Conservation (phyloP, 2,113 vertebrate species). For the Periophthalmus modestus region DNA sequence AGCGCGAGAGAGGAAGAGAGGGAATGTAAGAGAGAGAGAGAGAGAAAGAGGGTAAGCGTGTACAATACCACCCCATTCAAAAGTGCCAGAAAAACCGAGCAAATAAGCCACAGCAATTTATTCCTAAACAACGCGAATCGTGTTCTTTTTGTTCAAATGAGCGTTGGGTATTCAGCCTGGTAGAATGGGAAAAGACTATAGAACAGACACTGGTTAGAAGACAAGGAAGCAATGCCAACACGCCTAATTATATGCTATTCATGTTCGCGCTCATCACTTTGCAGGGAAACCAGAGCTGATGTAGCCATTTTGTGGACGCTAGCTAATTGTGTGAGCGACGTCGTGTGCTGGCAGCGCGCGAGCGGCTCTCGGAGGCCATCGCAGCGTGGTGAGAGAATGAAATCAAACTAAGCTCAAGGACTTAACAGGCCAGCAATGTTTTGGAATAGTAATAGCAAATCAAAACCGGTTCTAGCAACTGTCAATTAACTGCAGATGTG, state of each 20-base stretch:
- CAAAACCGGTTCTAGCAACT: not conserved
- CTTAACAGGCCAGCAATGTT: conserved; percentile 36
- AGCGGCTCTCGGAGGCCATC: conserved; percentile 57
- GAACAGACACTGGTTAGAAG: conserved; percentile 60
- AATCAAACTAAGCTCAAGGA: conserved; percentile 43
- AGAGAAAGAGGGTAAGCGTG: not conserved
- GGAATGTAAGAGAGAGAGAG: conserved; percentile 26
- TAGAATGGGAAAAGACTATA: conserved; percentile 45
- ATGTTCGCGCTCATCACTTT: conserved; percentile 65
- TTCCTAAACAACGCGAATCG: conserved; percentile 64
- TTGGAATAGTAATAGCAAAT: conserved; percentile 46
- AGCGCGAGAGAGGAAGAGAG: conserved; percentile 38
- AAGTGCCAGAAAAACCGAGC: conserved; percentile 60
- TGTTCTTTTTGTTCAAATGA: conserved; percentile 60
- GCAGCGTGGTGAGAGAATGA: conserved; percentile 33
- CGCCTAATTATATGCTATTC: conserved; percentile 70
- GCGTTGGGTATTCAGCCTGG: conserved; percentile 46
- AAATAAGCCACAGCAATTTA: conserved; percentile 62
- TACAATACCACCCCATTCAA: conserved; percentile 54
- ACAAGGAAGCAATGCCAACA: conserved; percentile 61
- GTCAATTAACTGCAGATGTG: conserved; percentile 7
- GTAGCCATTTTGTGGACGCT: conserved; percentile 64
- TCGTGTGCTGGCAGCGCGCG: conserved; percentile 59
- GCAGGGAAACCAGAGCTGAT: conserved; percentile 72
- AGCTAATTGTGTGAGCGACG: conserved; percentile 73